A percentile compares a stretch with the other conserved stretches of the same genome.
These are phyloP conservation scores for Lycia hirtaria DNA, from an alignment of 2,888 invertebrate species.

Conservation along the genomic window DNA sequence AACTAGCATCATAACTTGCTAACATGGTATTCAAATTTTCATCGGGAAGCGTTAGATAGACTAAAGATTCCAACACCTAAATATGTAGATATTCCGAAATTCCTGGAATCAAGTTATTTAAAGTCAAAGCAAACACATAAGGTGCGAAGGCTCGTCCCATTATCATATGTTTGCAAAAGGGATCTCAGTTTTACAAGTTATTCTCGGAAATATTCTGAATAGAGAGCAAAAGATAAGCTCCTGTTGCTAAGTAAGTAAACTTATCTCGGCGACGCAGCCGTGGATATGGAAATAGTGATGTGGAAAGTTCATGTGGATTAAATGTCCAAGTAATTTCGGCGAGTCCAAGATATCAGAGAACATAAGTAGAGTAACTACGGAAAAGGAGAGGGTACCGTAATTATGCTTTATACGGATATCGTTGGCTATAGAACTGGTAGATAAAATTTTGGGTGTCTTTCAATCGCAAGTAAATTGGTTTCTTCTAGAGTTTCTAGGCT, in stretches of 20 bases:
- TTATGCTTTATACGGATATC: too few relatives aligned
- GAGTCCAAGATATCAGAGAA: too few relatives aligned
- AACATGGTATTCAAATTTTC: background rate
- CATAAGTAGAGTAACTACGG: too few relatives aligned
- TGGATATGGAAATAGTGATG: background rate
- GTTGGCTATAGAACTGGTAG: too few relatives aligned
- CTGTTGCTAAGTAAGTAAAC: constrained; percentile 10
- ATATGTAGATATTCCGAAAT: constrained; percentile 2
- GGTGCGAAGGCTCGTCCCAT: constrained; percentile 28
- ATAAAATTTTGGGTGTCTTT: too few relatives aligned
- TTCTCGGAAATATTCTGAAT: constrained; percentile 19
- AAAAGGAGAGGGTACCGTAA: too few relatives aligned
- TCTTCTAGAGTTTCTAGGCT: too few relatives aligned
- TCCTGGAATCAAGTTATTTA: constrained; percentile 23
- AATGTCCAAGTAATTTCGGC: background rate
- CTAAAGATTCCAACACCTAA: constrained; percentile 2
- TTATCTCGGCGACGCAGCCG: constrained; percentile 5
- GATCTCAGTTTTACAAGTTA: constrained; percentile 33
- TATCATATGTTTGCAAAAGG: constrained; percentile 27
- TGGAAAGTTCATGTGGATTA: background rate
- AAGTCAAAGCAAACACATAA: constrained; percentile 33
- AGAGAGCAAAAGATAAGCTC: constrained; percentile 23
- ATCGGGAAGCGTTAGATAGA: background rate
- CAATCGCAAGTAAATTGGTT: too few relatives aligned
- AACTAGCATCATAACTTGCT: too few relatives aligned